Evolutionary conservation across 30 jellyfish, hydroid and myxozoan genomes (phyloP).

Genomic region (Aurelia aurita): DNA sequence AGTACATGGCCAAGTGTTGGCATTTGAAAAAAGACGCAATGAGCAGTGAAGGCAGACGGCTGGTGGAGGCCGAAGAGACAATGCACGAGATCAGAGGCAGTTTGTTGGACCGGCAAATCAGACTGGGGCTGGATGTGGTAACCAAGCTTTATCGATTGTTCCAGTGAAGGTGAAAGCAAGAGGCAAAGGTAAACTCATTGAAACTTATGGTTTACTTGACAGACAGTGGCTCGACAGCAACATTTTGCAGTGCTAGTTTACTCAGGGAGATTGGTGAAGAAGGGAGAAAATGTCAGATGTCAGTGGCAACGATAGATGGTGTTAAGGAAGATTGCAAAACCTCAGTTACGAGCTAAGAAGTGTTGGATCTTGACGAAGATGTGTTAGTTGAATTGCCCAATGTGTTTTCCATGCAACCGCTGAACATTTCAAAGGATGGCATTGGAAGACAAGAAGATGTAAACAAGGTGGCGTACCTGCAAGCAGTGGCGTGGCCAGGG

Average conservation of each 20-base stretch:
- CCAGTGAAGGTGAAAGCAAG: slow-evolving; percentile 41
- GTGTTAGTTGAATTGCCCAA: slow-evolving; percentile 12
- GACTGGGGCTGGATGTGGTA: slow-evolving; percentile 8
- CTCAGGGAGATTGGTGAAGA: slow-evolving; percentile 11
- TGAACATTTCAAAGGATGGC: slow-evolving; percentile 13
- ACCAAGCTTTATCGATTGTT: slow-evolving; percentile 10
- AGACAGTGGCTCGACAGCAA: slow-evolving; percentile 16
- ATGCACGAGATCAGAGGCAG: background rate
- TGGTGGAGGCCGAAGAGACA: background rate
- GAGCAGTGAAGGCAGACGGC: background rate
- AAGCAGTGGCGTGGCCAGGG: too few relatives aligned
- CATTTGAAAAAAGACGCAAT: slow-evolving; percentile 2
- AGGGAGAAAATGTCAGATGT: slow-evolving; percentile 26
- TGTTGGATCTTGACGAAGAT: slow-evolving; percentile 21
- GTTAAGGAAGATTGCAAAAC: slow-evolving; percentile 15
- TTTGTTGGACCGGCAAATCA: background rate
- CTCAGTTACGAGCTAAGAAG: slow-evolving; percentile 19
- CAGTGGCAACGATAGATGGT: slow-evolving; percentile 51
- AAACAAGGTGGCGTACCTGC: slow-evolving; percentile 5
- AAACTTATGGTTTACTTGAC: slow-evolving; percentile 21
- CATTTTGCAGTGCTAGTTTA: background rate
- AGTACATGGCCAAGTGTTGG: background rate
- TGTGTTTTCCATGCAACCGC: slow-evolving; percentile 16
- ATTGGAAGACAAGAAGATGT: slow-evolving; percentile 40
- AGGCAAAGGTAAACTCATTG: slow-evolving; percentile 17